Evolutionary conservation across 2,888 invertebrate species (phyloP), one percentile per base, ranked within the genome.

Genomic region (Acrocyrtus sp.): DNA sequence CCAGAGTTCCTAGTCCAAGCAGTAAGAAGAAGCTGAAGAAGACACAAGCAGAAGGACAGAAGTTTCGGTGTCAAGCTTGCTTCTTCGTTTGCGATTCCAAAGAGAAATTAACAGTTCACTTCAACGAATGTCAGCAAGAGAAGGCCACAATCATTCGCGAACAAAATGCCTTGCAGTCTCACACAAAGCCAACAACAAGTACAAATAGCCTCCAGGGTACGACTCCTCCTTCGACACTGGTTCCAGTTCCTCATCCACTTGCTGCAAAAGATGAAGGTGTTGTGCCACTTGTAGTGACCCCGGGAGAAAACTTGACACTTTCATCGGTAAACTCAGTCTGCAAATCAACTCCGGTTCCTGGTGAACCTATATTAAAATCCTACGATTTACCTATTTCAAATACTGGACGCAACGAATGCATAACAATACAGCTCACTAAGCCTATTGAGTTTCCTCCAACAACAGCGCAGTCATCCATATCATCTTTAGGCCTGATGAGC

Each of bases 31-130:
- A 29, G 43, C 26, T 19, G 51, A 57, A 53, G 45, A 68, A 26
- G 56, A 39, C 22, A 73, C n/a, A 34, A 69, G 53, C 54, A 48
- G 56, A 58, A 72, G 58, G 53, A 76, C 63, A 21, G 74, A 75
- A 17, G 72, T 88, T 87, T 81, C 85, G 87, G 39, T 90, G 90
- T 82, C 87, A 88, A 1, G 87, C 87, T n/a, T 90, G 90, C 83
- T 86, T 87, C 61, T 90, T 90, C 82, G 87, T 88, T 17, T 90
- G 90, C 82, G 84, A 90, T 60, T 90, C 90, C 5, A 85, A 86
- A 78, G 87, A 85, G 29, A 87, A 88, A 60, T 87, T 90, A 84
- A 85, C 87, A 21, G 84, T 88, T 67, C 91, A 91, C 83, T 88
- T 89, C 75, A 85, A 88, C 77, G 86, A 88, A 79, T 86, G 88